Conservation (phyloP, 2,113 vertebrate genomes). For the Macroglossus sobrinus region DNA sequence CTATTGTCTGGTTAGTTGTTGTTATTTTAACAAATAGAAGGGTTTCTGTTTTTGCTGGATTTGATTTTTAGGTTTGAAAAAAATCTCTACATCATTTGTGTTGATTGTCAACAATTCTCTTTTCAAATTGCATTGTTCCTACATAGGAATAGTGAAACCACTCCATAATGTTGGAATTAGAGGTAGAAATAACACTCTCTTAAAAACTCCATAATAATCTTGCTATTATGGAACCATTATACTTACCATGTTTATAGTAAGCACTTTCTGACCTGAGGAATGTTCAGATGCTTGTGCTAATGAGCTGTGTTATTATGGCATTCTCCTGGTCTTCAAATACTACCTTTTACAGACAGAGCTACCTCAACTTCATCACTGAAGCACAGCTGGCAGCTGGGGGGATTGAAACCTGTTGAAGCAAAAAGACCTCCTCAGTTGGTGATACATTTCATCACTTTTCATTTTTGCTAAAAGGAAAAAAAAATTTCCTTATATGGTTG, state of each 20-base stretch:
- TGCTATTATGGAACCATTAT: fast-evolving
- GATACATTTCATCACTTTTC: neutral
- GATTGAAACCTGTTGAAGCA: neutral
- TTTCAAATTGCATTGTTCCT: neutral
- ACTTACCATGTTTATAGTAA: neutral
- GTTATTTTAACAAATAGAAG: neutral
- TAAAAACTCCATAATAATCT: neutral
- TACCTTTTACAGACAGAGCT: neutral
- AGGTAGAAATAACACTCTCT: neutral
- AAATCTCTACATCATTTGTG: neutral
- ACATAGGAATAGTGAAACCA: neutral
- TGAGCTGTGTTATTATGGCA: neutral
- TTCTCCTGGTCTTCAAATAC: neutral
- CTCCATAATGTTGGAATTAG: fast-evolving
- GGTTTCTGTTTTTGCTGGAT: neutral
- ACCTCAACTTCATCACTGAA: neutral
- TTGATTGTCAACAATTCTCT: neutral
- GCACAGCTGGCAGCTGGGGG: neutral
- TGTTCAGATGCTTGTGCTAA: neutral
- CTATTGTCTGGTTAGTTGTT: neutral
- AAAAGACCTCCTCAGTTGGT: neutral
- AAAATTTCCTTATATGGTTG: neutral
- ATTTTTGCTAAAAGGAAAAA: neutral
- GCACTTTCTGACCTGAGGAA: fast-evolving
- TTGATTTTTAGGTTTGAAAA: neutral